Percentiles rank a stretch among this genome's conserved stretches.
These are phyloP conservation scores for Pristionchus mayeri DNA, from an alignment of 2,888 invertebrate species.

Conservation along the genomic window DNA sequence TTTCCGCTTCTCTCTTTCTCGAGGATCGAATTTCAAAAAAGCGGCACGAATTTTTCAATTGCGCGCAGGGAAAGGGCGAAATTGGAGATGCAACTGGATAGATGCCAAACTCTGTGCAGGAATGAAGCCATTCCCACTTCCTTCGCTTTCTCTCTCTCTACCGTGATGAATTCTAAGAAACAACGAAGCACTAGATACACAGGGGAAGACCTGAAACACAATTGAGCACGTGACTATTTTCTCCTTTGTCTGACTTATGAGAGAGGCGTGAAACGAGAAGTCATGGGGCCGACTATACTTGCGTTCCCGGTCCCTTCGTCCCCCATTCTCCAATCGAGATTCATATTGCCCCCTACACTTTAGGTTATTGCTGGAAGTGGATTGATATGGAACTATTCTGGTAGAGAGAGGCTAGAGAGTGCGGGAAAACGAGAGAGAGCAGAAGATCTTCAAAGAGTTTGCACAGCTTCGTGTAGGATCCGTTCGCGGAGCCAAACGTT, in stretches of 20 bases:
- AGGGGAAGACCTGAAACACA: no score
- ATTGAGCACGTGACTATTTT: no score
- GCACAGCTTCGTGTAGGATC: conserved; percentile 1
- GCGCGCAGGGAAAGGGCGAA: conserved; percentile 35
- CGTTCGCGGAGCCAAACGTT: background rate
- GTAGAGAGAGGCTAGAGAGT: conserved; percentile 8
- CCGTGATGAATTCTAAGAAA: no score
- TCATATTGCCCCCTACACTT: conserved; percentile 33
- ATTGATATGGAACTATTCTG: background rate
- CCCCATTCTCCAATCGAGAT: background rate
- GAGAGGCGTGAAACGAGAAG: no score
- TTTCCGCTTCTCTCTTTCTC: conserved; percentile 11
- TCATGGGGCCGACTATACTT: no score
- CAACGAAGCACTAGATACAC: no score
- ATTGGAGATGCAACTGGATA: background rate
- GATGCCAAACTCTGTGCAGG: background rate
- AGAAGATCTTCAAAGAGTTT: background rate
- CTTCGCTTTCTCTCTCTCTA: no score
- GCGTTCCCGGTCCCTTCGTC: background rate
- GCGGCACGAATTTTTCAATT: background rate
- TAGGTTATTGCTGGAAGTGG: conserved; percentile 1
- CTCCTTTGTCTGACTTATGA: no score
- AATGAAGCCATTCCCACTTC: no score
- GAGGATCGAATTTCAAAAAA: background rate
- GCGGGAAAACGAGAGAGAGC: background rate